phyloP scores from a whole-genome alignment of 2,888 invertebrate genomes.

The Xestia rhomboidea region DNA sequence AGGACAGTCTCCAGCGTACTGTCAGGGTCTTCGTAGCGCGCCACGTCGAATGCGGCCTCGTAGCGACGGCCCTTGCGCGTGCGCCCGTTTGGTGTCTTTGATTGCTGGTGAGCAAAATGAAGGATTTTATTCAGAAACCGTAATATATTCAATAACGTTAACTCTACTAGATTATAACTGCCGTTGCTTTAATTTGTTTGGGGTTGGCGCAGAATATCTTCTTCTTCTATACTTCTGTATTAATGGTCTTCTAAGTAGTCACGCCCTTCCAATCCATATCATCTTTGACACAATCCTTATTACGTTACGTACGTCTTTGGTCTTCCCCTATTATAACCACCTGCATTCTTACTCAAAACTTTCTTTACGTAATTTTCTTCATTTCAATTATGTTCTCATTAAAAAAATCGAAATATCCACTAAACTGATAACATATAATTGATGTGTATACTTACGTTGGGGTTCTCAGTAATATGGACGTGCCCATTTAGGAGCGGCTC shows the following conservation, averaged over 20 bases:
- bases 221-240: not conserved
- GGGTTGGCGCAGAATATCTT: not conserved
- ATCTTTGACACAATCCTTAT: not conserved
- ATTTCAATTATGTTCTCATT: not conserved
- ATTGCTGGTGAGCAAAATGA: constrained; percentile 69
- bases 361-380: not conserved
- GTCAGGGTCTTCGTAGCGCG: constrained; percentile 63
- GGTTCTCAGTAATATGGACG: constrained; percentile 93
- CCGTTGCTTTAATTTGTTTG: not conserved
- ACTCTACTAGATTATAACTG: not conserved
- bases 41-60: constrained; percentile 70
- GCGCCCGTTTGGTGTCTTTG: constrained; percentile 85
- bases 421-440: not conserved
- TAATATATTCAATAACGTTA: not conserved
- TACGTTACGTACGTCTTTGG: not conserved
- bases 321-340: not conserved
- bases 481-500: constrained; percentile 91
- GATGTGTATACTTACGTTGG: constrained; percentile 88
- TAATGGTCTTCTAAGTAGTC: not conserved
- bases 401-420: not conserved
- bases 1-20: constrained; percentile 56
- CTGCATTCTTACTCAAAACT: not conserved
- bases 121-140: not conserved
- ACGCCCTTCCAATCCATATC: not conserved
- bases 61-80: constrained; percentile 76